Evolutionary conservation across 2,888 invertebrate genomes (phyloP).

Genomic region (Cynaeus angustus): DNA sequence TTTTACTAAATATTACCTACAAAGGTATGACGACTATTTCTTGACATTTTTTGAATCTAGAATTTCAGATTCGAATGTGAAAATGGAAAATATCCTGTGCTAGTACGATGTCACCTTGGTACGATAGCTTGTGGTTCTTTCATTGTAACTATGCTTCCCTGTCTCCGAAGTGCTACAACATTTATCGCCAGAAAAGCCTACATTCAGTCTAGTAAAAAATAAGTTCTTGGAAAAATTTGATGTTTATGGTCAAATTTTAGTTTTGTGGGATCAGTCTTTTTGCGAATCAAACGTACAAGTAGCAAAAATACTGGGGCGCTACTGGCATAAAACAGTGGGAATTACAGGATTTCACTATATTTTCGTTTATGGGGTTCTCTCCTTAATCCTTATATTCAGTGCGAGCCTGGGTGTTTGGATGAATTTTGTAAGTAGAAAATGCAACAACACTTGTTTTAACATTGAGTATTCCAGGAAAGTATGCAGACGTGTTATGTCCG

Average conservation of each 20-base stretch:
- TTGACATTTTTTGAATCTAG: too few relatives aligned
- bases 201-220: conserved; percentile 19
- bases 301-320: not conserved
- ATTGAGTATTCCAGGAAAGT: not conserved
- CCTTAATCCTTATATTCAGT: not conserved
- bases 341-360: conserved; percentile 29
- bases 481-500: not conserved
- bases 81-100: too few relatives aligned
- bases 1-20: not conserved
- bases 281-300: conserved; percentile 3
- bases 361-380: conserved; percentile 1
- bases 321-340: not conserved
- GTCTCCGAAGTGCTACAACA: not conserved
- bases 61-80: too few relatives aligned
- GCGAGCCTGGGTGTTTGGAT: conserved; percentile 14
- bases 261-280: not conserved
- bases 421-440: conserved; percentile 11
- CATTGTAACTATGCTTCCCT: not conserved
- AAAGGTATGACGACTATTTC: conserved; percentile 6
- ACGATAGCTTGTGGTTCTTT: conserved; percentile 28
- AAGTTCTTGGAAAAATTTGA: too few relatives aligned
- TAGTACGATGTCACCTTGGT: conserved; percentile 10
- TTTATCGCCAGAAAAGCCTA: conserved; percentile 8
- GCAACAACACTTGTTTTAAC: not conserved
- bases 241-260: conserved; percentile 10